Percentiles rank a stretch among this genome's conserved stretches.
Evolutionary conservation across 2,888 invertebrate species (phyloP).

Genomic region (Pardosa pseudoannulata): DNA sequence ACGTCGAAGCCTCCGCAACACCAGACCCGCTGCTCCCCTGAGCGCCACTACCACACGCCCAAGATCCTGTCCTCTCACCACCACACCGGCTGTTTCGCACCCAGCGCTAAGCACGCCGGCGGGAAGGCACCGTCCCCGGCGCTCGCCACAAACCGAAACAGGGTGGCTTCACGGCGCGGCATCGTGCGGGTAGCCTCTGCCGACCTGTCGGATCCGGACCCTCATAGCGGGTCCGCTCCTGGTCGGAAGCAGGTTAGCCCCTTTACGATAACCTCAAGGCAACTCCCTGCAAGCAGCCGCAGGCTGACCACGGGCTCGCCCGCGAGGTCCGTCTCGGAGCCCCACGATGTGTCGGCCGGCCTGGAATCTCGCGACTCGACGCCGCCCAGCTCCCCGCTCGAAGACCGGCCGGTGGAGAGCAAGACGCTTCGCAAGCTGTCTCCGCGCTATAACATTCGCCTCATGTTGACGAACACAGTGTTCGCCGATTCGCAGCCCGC

Average conservation of each 20-base stretch:
- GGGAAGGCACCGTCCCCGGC: neutral
- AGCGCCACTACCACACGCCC: slow-evolving; percentile 18
- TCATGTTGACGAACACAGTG: slow-evolving; percentile 44
- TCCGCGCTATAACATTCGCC: slow-evolving; percentile 62
- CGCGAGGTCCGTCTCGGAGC: slow-evolving; percentile 53
- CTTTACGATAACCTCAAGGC: slow-evolving; percentile 30
- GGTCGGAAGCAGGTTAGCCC: neutral
- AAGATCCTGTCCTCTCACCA: slow-evolving; percentile 18
- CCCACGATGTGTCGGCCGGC: slow-evolving; percentile 47
- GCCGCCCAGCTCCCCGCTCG: slow-evolving; percentile 27
- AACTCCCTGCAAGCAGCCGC: slow-evolving; percentile 20
- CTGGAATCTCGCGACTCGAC: slow-evolving; percentile 26
- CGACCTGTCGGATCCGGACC: slow-evolving; percentile 31
- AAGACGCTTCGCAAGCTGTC: slow-evolving; percentile 46
- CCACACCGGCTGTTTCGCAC: slow-evolving; percentile 27
- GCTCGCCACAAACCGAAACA: neutral
- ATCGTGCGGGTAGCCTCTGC: slow-evolving; percentile 61
- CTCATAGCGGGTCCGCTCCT: neutral
- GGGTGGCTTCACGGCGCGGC: slow-evolving; percentile 31
- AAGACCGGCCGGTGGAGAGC: neutral
- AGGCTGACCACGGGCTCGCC: slow-evolving; percentile 20
- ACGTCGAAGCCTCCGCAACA: slow-evolving; percentile 11
- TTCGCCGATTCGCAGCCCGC: neutral
- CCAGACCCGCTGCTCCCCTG: slow-evolving; percentile 44
- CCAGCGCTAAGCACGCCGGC: neutral